Percentiles rank a stretch among this genome's conserved stretches.
phyloP scores from a whole-genome alignment of 2,113 vertebrate genomes.

The Pagrus major region DNA sequence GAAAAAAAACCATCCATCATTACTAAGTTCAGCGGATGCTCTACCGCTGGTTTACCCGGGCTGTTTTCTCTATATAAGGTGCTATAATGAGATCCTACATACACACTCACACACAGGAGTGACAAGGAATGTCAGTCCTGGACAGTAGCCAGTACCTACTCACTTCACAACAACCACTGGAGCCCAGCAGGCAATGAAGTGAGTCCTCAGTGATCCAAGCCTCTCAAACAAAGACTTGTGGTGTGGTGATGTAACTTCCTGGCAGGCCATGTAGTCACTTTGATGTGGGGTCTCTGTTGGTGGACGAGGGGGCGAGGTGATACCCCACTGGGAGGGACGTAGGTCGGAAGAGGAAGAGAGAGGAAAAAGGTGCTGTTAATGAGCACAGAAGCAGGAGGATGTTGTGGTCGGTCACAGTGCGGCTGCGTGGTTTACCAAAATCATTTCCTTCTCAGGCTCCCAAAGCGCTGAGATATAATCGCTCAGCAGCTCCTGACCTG shows the following conservation, averaged over 20 bases:
- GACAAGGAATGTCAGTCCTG: constrained; percentile 51
- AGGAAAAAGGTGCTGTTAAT: constrained; percentile 63
- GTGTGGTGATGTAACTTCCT: constrained; percentile 70
- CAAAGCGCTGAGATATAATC: constrained; percentile 1
- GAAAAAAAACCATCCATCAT: constrained; percentile 6
- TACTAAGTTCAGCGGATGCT: constrained; percentile 22
- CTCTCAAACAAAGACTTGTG: constrained; percentile 63
- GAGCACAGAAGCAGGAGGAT: constrained; percentile 68
- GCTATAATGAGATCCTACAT: constrained; percentile 38
- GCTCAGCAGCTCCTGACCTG: constrained; percentile 21
- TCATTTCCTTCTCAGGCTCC: constrained; percentile 49
- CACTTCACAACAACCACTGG: constrained; percentile 14
- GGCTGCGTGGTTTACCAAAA: constrained; percentile 52
- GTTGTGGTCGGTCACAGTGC: constrained; percentile 55
- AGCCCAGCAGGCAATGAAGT: constrained; percentile 12
- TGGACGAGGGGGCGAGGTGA: constrained; percentile 44
- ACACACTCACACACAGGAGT: constrained; percentile 48
- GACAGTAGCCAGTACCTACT: constrained; percentile 61
- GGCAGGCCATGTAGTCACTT: constrained; percentile 35
- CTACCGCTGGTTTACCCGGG: constrained; percentile 2
- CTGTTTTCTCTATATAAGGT: constrained; percentile 56
- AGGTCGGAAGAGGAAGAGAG: constrained; percentile 31
- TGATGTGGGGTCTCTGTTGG: constrained; percentile 72
- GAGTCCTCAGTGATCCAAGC: constrained; percentile 39
- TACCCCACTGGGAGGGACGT: constrained; percentile 55